Conservation (phyloP, 2,888 invertebrate genomes). For the Cremastinae sp. region DNA sequence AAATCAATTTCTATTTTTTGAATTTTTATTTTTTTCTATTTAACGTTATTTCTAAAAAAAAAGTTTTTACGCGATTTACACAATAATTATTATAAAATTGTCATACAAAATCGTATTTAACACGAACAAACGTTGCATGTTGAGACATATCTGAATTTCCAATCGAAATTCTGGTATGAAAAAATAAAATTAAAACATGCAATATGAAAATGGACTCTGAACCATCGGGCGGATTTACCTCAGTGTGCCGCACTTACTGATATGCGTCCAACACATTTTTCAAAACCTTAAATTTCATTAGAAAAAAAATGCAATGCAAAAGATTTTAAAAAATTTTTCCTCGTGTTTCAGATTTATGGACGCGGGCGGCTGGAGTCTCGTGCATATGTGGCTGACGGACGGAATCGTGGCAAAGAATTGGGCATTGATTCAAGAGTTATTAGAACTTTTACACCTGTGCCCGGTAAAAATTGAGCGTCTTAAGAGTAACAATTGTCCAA, state of each 20-base stretch:
- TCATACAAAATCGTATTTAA: too few relatives aligned
- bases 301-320: conserved; percentile 1
- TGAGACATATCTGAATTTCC: conserved; percentile 65
- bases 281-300: not conserved
- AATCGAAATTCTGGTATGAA: conserved; percentile 64
- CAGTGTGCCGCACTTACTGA: conserved; percentile 74
- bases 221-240: conserved; percentile 75
- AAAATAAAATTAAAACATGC: conserved; percentile 67
- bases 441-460: conserved; percentile 91
- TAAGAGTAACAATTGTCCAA: conserved; percentile 95
- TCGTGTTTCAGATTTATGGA: conserved; percentile 87
- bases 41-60: too few relatives aligned
- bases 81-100: too few relatives aligned
- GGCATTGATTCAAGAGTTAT: conserved; percentile 92
- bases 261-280: conserved; percentile 70
- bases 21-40: not conserved
- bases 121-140: too few relatives aligned
- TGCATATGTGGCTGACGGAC: conserved; percentile 95
- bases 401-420: conserved; percentile 91
- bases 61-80: too few relatives aligned
- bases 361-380: conserved; percentile 94
- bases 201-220: conserved; percentile 73
- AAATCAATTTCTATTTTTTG: not conserved
- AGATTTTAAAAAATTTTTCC: conserved; percentile 34
- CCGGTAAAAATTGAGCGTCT: conserved; percentile 95